Evolutionary conservation across 2,113 vertebrate species (phyloP).

Genomic region (cat (Felis catus)): F.catus_Fca126_mat1.0 CM031419.1:30382501-30383000

Average conservation of each 20-base stretch:
- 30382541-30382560: slow-evolving; percentile 28
- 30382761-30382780: background rate
- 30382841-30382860: slow-evolving; percentile 45
- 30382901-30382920: background rate
- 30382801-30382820: background rate
- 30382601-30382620: slow-evolving; percentile 28
- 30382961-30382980: background rate
- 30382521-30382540: slow-evolving; percentile 5
- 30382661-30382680: background rate
- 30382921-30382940: background rate
- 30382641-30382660: slow-evolving; percentile 8
- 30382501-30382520: slow-evolving; percentile 19
- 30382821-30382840: background rate
- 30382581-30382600: background rate
- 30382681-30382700: slow-evolving; percentile 25
- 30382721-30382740: background rate
- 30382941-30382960: background rate
- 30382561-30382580: background rate
- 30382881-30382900: slow-evolving; percentile 19
- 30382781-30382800: background rate
- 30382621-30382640: background rate
- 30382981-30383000: background rate
- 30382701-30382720: slow-evolving; percentile 1
- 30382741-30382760: background rate
- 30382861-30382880: background rate